Evolutionary conservation across 2,888 invertebrate genomes (phyloP).

Genomic region (Incurvaria masculella): DNA sequence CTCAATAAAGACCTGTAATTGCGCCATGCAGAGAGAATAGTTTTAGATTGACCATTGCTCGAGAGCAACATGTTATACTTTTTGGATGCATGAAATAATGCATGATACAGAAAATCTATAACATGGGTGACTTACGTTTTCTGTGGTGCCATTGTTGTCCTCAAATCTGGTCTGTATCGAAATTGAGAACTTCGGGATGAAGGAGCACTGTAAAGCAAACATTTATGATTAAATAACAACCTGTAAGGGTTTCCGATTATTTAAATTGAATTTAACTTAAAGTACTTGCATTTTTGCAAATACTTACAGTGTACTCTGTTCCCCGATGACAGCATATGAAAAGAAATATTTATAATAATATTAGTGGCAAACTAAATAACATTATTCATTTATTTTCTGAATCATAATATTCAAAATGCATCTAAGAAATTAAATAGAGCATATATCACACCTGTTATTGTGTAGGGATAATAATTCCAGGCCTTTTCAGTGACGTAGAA

Average conservation of each 20-base stretch:
- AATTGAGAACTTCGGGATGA: conserved; percentile 81
- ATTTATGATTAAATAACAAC: conserved; percentile 7
- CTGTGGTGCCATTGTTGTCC: conserved; percentile 81
- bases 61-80: too few species aligned
- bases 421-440: not conserved
- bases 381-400: too few species aligned
- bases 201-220: conserved; percentile 74
- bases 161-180: conserved; percentile 88
- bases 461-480: conserved; percentile 93
- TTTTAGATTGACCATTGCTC: too few species aligned
- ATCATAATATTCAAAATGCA: too few species aligned
- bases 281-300: conserved; percentile 8
- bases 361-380: too few species aligned
- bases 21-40: too few species aligned
- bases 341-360: conserved; percentile 20
- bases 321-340: conserved; percentile 25
- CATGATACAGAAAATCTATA: conserved; percentile 9
- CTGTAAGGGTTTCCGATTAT: conserved; percentile 6
- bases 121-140: conserved; percentile 71
- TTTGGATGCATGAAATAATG: too few species aligned
- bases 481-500: conserved; percentile 93
- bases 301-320: conserved; percentile 72
- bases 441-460: conserved; percentile 66
- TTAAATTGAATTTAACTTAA: conserved; percentile 7
- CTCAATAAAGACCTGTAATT: too few species aligned